These are phyloP conservation scores for Phalacrocorax pelagicus DNA, from an alignment of 2,113 vertebrate species.

Conservation along the genomic window DNA sequence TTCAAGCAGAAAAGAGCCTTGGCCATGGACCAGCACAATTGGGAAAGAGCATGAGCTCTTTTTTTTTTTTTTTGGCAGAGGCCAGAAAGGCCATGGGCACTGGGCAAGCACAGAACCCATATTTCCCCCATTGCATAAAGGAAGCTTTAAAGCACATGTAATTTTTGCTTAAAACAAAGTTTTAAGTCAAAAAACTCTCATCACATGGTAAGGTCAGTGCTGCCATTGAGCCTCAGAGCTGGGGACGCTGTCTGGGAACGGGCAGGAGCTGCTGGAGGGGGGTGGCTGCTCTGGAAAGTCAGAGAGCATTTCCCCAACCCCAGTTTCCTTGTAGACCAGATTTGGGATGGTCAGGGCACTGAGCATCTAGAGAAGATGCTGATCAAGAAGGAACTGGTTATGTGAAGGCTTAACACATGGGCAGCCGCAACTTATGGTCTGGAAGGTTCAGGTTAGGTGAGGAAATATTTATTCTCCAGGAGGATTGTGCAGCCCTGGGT, in stretches of 20 bases:
- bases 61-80: not conserved
- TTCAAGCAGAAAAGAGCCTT: accelerated
- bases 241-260: not conserved
- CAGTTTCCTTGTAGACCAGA: not conserved
- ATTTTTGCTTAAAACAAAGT: not conserved
- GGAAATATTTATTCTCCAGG: not conserved
- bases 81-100: not conserved
- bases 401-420: accelerated
- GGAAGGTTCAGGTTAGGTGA: not conserved
- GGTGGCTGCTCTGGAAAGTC: not conserved
- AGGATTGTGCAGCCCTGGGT: not conserved
- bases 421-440: not conserved
- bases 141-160: not conserved
- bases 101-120: accelerated
- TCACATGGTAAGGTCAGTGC: accelerated
- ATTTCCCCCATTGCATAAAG: not conserved
- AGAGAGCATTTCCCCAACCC: not conserved
- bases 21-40: accelerated
- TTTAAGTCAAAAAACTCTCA: not conserved
- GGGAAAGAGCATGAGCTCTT: not conserved
- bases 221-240: accelerated
- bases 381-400: not conserved
- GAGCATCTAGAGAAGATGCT: not conserved
- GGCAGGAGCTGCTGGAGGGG: not conserved
- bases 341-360: not conserved